A percentile compares a stretch with the other conserved stretches of the same genome.
Conservation (phyloP, 2,113 vertebrate genomes). For the Ailuropoda melanoleuca region DNA sequence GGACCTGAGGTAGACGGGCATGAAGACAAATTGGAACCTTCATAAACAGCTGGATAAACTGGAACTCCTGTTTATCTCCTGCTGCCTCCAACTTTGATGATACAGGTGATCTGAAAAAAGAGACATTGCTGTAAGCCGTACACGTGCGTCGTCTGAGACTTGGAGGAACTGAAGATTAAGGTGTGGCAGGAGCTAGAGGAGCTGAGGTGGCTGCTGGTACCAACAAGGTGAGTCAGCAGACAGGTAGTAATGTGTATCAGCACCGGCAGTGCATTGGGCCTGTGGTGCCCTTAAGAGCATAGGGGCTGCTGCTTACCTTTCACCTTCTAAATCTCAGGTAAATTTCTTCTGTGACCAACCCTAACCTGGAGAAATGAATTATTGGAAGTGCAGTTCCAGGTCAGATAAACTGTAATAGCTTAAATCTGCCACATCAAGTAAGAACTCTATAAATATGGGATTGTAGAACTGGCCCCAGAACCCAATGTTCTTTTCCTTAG, state of each 20-base stretch:
- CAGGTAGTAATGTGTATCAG: neutral
- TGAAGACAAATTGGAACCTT: neutral
- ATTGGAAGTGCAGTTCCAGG: neutral
- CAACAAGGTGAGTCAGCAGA: neutral
- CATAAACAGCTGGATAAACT: neutral
- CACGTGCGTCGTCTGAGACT: neutral
- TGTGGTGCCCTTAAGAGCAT: neutral
- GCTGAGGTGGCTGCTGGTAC: neutral
- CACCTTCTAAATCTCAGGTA: neutral
- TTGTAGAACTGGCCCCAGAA: neutral
- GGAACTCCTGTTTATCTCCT: neutral
- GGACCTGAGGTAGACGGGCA: neutral
- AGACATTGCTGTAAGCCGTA: neutral
- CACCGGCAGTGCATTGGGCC: neutral
- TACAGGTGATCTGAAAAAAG: neutral
- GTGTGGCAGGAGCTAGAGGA: neutral
- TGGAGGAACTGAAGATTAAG: neutral
- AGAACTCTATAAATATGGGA: neutral
- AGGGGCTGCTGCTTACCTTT: neutral
- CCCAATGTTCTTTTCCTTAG: conserved; percentile 10
- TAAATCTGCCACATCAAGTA: neutral
- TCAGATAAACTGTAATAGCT: neutral
- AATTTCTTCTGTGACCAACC: neutral
- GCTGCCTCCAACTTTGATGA: neutral
- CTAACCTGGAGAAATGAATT: neutral